Percentiles rank a stretch among this genome's conserved stretches.
Conservation (phyloP, 2,113 vertebrate genomes). For the Dipodomys stephensi region DNA sequence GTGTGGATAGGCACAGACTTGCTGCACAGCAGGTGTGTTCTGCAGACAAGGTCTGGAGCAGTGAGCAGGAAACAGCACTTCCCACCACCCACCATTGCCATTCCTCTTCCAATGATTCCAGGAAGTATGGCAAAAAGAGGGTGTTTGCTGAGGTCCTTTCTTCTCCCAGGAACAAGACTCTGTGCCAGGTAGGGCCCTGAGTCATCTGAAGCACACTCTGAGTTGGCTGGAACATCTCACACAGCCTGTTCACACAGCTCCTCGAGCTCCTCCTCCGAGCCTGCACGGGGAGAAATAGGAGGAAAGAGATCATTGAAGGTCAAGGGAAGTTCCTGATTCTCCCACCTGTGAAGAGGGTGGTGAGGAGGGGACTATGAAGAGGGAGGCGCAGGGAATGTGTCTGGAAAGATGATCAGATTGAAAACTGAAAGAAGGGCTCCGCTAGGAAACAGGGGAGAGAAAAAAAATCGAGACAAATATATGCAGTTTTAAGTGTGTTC, state of each 20-base stretch:
- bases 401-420: conserved; percentile 17
- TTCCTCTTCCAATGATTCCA: conserved; percentile 46
- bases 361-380: background rate
- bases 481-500: conserved; percentile 37
- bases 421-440: conserved; percentile 25
- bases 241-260: conserved; percentile 91
- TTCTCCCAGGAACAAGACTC: conserved; percentile 57
- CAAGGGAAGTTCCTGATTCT: background rate
- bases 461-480: conserved; percentile 59
- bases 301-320: conserved; percentile 45
- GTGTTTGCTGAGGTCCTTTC: conserved; percentile 59
- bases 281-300: conserved; percentile 86
- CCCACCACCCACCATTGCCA: conserved; percentile 39
- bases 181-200: conserved; percentile 17
- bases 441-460: background rate
- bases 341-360: background rate
- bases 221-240: conserved; percentile 80
- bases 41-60: conserved; percentile 28
- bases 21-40: background rate
- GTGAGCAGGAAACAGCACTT: conserved; percentile 17
- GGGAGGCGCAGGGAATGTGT: background rate
- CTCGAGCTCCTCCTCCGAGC: conserved; percentile 93
- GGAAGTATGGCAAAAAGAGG: conserved; percentile 14
- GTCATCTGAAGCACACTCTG: background rate
- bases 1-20: conserved; percentile 4